Evolutionary conservation across 2,888 invertebrate species (phyloP), one percentile per base, ranked within the genome.

Genomic region (Xanthia togata): DNA sequence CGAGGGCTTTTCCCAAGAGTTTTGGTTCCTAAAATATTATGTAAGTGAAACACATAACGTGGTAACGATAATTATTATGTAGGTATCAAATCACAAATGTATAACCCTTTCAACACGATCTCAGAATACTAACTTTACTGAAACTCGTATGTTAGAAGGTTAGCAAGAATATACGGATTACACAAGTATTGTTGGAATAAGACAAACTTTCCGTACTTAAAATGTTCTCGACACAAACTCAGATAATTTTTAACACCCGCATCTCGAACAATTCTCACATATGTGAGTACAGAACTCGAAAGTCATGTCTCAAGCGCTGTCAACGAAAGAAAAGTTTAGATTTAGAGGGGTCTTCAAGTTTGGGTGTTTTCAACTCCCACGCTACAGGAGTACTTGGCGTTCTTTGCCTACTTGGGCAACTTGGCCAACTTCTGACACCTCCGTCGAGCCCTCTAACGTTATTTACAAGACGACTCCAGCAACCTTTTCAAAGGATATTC

Each of bases 321-420:
- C 92, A 93, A 91, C 93, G 88, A 88, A 84, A 86, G 88, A 88
- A 91, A 93, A 94, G 91, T 93, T 94, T 90, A 93, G 92, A 94
- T 94, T 94, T 93, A 94, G 90, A 91, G 92, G 89, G 93, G 92
- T 93, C 90, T 84, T 84, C 82, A 89, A 93, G 89, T 93, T 94
- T 68, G 88, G 90, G 90, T 90, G 90, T 89, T 90, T 89, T 86
- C 90, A 89, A 87, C 85, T 89, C 77, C 73, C 74, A 70, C 79
- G 82, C 77, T 83, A 86, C 82, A 83, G 78, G 73, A 73, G 84
- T 83, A 80, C 82, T 80, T 81, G 76, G 82, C 83, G 67, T 73
- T 71, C 73, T 73, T 44, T 14, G 70, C 41, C 55, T 38, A 64
- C 75, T 74, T 38, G 53, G 44, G 31, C 20, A 79, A 89, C 89